Base-by-base conservation (phyloP, 2,888 invertebrate genomes). In the Eudasyphora cyanicolor region DNA sequence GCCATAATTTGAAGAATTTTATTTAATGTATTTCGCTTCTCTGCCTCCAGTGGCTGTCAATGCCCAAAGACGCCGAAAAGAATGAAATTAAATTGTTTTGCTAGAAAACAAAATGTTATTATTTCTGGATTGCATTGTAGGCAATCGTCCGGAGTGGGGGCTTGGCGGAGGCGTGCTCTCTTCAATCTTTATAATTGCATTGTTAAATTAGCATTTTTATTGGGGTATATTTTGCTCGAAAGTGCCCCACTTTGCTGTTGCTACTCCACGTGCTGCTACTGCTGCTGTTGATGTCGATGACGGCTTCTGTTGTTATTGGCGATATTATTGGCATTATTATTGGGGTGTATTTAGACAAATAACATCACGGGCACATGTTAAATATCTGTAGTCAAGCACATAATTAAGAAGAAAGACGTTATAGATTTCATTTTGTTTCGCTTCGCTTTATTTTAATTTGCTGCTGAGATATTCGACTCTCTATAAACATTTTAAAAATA, bases 171-270 rank as follows among this genome's bases (percentile, higher is more conserved):
- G 24, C 8, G 54, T 3, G 27, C 27, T 14, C 67, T 67, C 67
- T 35, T 67, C 38, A 67, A 67, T 67, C 67, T 67, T 42, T 38
- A 42, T 38, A 38, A 67, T 42, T 67, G 42, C 67, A 67, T 38
- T 62, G 38, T 10, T 54, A 82, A 78, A 78, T 74, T 78, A 78
- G 32, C 57, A 38, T 60, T 78, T 78, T 82, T 75, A 78, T 82
- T 70, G 60, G 69, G 29, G 45, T 78, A 73, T 81, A 32, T 32
- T 57, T 19, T 35, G 29, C 27, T 5, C 64, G n/a, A 19, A 17
- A n/a, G 8, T 32, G 62, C 32, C 17, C 32, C 17, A 29, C n/a
- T n/a, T 17, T 29, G 35, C 62, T 62, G 12, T 7, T 1, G 62
- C 32, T 35, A 24, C 27, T 27, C 6, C 6, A 38, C 7, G 3